Percentiles rank a stretch among this genome's conserved stretches.
These are phyloP conservation scores for Drosophila lutescens DNA, from an alignment of 2,888 invertebrate species.

Conservation along the genomic window DNA sequence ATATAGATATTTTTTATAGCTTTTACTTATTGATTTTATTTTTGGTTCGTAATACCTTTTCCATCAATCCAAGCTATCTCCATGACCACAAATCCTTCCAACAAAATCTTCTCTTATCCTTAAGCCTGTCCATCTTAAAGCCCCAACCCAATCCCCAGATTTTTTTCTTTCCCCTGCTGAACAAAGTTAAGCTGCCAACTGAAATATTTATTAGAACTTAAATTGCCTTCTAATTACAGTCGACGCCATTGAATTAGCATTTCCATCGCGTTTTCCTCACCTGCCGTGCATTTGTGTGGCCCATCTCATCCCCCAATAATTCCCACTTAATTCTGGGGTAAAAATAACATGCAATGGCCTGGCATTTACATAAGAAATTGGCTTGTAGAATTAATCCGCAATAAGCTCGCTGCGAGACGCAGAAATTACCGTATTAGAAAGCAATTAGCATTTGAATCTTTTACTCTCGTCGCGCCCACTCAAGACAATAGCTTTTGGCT, in stretches of 20 bases:
- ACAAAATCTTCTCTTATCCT: slow-evolving; percentile 4
- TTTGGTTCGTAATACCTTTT: neutral
- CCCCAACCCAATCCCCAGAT: neutral
- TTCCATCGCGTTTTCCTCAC: slow-evolving; percentile 61
- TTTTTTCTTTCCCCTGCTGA: slow-evolving; percentile 2
- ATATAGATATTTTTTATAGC: too few relatives aligned
- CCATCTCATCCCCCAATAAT: neutral
- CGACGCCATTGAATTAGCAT: slow-evolving; percentile 75
- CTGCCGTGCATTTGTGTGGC: slow-evolving; percentile 34
- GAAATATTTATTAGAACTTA: slow-evolving; percentile 79
- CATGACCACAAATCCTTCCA: slow-evolving; percentile 28
- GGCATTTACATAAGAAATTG: slow-evolving; percentile 83
- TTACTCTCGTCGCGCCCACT: slow-evolving; percentile 48
- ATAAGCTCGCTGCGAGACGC: slow-evolving; percentile 74
- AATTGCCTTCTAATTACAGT: slow-evolving; percentile 82
- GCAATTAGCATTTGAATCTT: slow-evolving; percentile 81
- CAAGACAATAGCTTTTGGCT: slow-evolving; percentile 43
- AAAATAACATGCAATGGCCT: slow-evolving; percentile 62
- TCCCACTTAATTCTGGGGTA: slow-evolving; percentile 25
- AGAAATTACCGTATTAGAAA: slow-evolving; percentile 81
- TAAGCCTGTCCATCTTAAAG: neutral
- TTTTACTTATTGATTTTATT: neutral
- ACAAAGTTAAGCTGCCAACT: slow-evolving; percentile 55
- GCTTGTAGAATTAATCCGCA: slow-evolving; percentile 83
- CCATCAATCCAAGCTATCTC: slow-evolving; percentile 9